phyloP scores from a whole-genome alignment of 1,140 invertebrate genomes.

The Goniozus legneri region DNA sequence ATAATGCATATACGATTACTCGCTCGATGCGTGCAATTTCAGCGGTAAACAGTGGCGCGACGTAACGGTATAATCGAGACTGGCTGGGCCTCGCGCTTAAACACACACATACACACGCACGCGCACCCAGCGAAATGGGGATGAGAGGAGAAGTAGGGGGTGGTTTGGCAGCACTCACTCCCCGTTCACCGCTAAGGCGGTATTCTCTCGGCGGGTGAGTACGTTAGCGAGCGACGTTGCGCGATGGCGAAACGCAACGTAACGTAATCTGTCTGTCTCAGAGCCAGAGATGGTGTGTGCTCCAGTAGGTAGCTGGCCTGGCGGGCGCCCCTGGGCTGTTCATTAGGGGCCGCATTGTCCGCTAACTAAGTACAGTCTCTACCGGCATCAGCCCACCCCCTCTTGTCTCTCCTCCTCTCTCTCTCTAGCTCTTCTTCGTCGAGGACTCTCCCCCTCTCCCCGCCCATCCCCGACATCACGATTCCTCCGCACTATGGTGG shows the following conservation, averaged over 20 bases:
- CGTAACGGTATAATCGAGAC: too few species aligned
- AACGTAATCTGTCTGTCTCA: slow-evolving; percentile 48
- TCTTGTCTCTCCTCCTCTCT: slow-evolving; percentile 13
- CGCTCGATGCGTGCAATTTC: too few species aligned
- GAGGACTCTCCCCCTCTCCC: slow-evolving; percentile 1
- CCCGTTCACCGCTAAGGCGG: too few species aligned
- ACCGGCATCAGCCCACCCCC: slow-evolving; percentile 22
- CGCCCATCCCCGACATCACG: slow-evolving; percentile 16
- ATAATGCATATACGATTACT: too few species aligned
- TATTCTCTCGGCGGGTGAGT: too few species aligned
- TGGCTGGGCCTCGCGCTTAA: too few species aligned
- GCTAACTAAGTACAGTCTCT: slow-evolving; percentile 52
- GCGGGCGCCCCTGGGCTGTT: slow-evolving; percentile 52
- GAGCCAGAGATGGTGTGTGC: slow-evolving; percentile 42
- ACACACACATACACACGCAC: too few species aligned
- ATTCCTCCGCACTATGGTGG: slow-evolving; percentile 18
- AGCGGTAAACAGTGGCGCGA: too few species aligned
- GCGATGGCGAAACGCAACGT: slow-evolving; percentile 40
- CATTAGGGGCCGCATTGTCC: slow-evolving; percentile 55
- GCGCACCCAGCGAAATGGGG: too few species aligned
- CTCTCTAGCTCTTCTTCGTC: slow-evolving; percentile 4
- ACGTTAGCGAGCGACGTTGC: too few species aligned
- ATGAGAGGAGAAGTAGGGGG: not conserved
- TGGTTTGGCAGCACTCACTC: too few species aligned
- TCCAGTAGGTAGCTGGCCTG: slow-evolving; percentile 37